Base-by-base conservation (phyloP, 2,113 vertebrate species). In the Oreochromis niloticus region DNA sequence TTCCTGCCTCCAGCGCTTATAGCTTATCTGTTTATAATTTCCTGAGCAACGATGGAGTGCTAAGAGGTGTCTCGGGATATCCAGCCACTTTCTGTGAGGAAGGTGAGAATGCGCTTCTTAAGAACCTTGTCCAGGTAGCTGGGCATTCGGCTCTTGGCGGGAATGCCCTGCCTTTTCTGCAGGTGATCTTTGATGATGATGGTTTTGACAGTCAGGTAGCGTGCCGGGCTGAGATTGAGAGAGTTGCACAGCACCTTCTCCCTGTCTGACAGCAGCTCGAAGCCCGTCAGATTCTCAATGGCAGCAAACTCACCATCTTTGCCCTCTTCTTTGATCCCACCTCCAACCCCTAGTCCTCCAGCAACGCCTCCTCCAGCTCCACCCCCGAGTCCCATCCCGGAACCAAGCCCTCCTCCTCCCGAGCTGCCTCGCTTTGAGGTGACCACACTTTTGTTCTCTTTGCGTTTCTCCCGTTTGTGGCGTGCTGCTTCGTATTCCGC, bases 121-220 rank as follows among this genome's bases (percentile, higher is more conserved):
- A 99, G 96, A 82, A 99, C 98, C 85, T 99, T 99, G 95, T 99
- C 99, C 93, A 99, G 92, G 87, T 99, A 99, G 90, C 98, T 95
- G 46, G 99, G 99, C 79, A 99, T 97, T 24, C 99, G 97, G 86
- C 98, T 99, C 93, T 99, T 99, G 59, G 98, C 97, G 3, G 98
- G 98, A 75, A 99, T 97, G 8, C 98, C 99, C 63, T 99, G 98
- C 27, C 98, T 95, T 81, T 98, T 99, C 94, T 99, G 99, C 39
- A 99, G 96, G 92, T 99, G 98, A 89, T 99, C 99, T 63, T 98
- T 99, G 93, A 99, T 99, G 87, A 99, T 99, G 71, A 99, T 98
- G 27, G 98, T 99, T 95, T 99, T 99, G 68, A 98, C 98, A 3
- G 99, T 99, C 91, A 99, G 96, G 1, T 99, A 99, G 63, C 99